Conservation (phyloP, 2,797 vertebrate genomes). For the Allobates femoralis region DNA sequence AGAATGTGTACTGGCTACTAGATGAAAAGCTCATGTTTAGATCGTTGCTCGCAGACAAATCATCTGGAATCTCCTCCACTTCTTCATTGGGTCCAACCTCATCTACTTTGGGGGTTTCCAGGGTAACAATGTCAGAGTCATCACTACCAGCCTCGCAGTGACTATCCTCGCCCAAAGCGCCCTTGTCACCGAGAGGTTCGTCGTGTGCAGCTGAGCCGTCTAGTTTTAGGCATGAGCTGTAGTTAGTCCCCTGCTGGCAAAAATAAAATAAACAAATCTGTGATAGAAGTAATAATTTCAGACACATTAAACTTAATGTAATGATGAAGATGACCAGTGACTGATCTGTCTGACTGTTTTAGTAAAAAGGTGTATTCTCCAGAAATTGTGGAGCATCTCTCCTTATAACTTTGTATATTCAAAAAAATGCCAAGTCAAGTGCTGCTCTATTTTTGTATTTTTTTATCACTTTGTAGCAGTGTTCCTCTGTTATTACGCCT, state of each 20-base stretch:
- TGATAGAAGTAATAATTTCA: neutral
- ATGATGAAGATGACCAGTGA: too few relatives aligned
- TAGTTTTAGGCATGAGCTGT: conserved; percentile 40
- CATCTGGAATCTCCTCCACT: conserved; percentile 63
- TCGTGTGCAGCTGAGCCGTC: conserved; percentile 24
- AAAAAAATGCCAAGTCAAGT: too few relatives aligned
- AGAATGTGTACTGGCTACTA: conserved; percentile 94
- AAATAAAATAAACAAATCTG: neutral
- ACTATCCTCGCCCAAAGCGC: conserved; percentile 73
- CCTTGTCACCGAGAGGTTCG: conserved; percentile 70
- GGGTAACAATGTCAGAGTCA: conserved; percentile 94
- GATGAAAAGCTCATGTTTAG: conserved; percentile 91
- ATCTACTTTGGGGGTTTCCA: conserved; percentile 82
- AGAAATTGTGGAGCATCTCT: too few relatives aligned
- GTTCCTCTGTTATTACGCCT: too few relatives aligned
- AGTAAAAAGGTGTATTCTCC: too few relatives aligned
- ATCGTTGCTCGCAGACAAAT: conserved; percentile 70
- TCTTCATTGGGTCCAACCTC: conserved; percentile 74
- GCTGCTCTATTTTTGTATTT: too few relatives aligned
- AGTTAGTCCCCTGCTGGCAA: neutral
- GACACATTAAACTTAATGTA: neutral
- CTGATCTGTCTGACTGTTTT: too few relatives aligned
- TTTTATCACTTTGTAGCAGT: too few relatives aligned
- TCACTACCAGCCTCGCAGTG: conserved; percentile 85
- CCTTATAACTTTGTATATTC: too few relatives aligned